These are phyloP conservation scores for Globodera rostochiensis DNA, from an alignment of 1,140 invertebrate species.

Conservation along the genomic window DNA sequence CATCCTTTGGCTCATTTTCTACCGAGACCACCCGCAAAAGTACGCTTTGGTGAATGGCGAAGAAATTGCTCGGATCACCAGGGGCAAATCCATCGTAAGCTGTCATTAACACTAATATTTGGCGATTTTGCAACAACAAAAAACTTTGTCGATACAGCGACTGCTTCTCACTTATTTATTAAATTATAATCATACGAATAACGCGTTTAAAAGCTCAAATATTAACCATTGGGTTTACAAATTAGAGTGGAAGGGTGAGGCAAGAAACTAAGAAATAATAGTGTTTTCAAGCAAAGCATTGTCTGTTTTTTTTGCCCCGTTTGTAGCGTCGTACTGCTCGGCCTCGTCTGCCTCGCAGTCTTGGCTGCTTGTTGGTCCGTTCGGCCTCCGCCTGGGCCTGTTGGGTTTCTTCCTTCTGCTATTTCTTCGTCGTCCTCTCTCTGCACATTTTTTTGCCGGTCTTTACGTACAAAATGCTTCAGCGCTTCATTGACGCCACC, in stretches of 20 bases:
- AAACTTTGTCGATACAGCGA: neutral
- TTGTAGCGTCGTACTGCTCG: neutral
- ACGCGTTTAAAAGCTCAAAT: neutral
- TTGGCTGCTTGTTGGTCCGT: slow-evolving; percentile 30
- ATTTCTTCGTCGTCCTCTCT: slow-evolving; percentile 45
- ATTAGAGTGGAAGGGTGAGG: no score
- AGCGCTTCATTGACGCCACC: slow-evolving; percentile 7
- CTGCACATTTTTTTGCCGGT: slow-evolving; percentile 43
- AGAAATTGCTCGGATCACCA: slow-evolving; percentile 49
- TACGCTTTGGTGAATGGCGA: slow-evolving; percentile 47
- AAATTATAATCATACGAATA: slow-evolving; percentile 13
- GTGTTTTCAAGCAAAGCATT: no score
- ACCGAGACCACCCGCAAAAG: slow-evolving; percentile 45
- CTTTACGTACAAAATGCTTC: slow-evolving; percentile 35
- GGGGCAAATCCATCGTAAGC: slow-evolving; percentile 44
- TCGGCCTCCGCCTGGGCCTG: slow-evolving; percentile 40
- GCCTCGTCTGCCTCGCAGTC: neutral
- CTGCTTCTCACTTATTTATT: neutral
- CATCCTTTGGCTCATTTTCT: slow-evolving; percentile 54
- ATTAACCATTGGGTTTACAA: no score
- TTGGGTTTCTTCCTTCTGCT: slow-evolving; percentile 41
- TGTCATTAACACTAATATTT: neutral
- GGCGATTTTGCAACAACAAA: neutral
- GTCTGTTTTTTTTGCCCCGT: no score
- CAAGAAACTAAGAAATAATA: no score